Evolutionary conservation across 1,140 invertebrate genomes (phyloP).

Genomic region (Dinoponera quadriceps): DNA sequence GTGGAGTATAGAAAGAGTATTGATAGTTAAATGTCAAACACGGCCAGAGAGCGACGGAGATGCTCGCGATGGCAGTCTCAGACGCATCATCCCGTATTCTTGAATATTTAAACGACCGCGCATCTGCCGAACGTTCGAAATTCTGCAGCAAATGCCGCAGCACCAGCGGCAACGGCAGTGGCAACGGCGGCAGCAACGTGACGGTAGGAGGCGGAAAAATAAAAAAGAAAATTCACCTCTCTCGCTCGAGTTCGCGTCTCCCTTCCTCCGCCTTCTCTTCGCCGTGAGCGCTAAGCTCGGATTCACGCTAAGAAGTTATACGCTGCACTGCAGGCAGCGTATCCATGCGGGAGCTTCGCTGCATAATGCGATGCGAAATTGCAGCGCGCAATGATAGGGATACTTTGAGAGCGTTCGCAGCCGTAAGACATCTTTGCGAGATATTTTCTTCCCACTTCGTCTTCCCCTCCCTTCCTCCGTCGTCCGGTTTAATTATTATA

Average conservation of each 20-base stretch:
- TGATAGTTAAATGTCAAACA: neutral
- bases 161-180: neutral
- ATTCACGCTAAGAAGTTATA: conserved; percentile 34
- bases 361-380: conserved; percentile 39
- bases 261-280: neutral
- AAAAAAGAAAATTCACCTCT: neutral
- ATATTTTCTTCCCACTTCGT: neutral
- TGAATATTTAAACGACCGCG: conserved; percentile 17
- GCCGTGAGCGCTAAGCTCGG: neutral
- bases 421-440: neutral
- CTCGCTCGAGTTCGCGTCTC: neutral
- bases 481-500: neutral
- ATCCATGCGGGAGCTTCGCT: neutral
- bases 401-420: conserved; percentile 11
- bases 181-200: neutral
- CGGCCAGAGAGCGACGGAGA: neutral
- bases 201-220: neutral
- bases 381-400: conserved; percentile 14
- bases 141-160: neutral
- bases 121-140: neutral
- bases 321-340: conserved; percentile 10
- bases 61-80: neutral
- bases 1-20: neutral
- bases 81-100: neutral
- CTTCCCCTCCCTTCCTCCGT: no score